These are phyloP conservation scores for Carapus acus DNA, from an alignment of 2,797 vertebrate genomes.

Conservation along the genomic window DNA sequence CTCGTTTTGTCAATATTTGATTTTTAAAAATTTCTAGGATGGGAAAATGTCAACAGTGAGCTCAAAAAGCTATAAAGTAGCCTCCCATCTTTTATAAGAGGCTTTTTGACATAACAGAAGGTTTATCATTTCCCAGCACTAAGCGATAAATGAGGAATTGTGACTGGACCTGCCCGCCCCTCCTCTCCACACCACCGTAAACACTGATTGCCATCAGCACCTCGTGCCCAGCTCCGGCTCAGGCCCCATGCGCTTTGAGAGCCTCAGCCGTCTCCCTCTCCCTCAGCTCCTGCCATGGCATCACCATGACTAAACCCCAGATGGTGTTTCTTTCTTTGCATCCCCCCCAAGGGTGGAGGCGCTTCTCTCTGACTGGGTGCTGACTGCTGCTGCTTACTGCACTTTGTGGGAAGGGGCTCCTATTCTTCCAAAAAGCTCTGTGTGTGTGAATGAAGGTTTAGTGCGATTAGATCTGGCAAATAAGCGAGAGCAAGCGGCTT, in stretches of 20 bases:
- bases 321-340: conserved; percentile 73
- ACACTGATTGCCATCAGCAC: conserved; percentile 11
- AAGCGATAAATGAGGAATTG: too few species aligned
- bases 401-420: conserved; percentile 42
- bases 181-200: conserved; percentile 5
- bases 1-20: too few species aligned
- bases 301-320: conserved; percentile 80
- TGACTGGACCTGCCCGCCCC: neutral
- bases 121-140: too few species aligned
- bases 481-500: conserved; percentile 52
- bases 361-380: conserved; percentile 62
- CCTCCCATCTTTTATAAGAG: too few species aligned
- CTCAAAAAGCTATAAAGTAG: too few species aligned
- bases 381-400: conserved; percentile 39
- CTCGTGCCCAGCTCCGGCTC: conserved; percentile 12
- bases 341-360: conserved; percentile 72
- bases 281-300: conserved; percentile 69
- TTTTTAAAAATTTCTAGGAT: too few species aligned
- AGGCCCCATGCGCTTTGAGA: conserved; percentile 36
- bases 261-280: conserved; percentile 45
- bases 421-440: conserved; percentile 49
- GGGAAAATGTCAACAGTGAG: too few species aligned
- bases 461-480: conserved; percentile 66
- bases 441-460: conserved; percentile 70
- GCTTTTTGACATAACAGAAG: too few species aligned